A percentile compares a stretch with the other conserved stretches of the same genome.
Evolutionary conservation across 2,797 vertebrate species (phyloP).

Genomic region (Typhlichthys subterraneus): DNA sequence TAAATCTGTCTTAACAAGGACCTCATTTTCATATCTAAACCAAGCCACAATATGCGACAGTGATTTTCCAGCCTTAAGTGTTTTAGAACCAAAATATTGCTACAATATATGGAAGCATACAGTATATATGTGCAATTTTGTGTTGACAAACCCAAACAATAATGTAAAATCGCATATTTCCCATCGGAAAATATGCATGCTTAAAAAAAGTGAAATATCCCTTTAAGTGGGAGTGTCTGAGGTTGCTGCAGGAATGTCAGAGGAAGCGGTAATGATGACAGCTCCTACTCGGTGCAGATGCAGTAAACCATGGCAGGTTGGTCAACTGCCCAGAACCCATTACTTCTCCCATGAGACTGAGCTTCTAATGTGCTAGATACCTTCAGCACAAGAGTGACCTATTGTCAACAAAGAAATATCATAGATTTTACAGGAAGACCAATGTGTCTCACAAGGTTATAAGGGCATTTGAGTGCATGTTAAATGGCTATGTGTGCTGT

Average conservation of each 20-base stretch:
- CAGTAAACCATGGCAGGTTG: conserved; percentile 80
- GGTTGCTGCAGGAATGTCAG: conserved; percentile 75
- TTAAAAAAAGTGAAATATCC: conserved; percentile 74
- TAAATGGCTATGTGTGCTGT: conserved; percentile 24
- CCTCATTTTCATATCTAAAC: too few species aligned
- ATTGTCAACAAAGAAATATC: conserved; percentile 80
- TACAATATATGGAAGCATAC: too few species aligned
- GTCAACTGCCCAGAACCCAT: conserved; percentile 85
- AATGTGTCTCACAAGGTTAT: conserved; percentile 71
- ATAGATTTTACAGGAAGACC: conserved; percentile 71
- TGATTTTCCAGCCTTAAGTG: too few species aligned
- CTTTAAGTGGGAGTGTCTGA: conserved; percentile 72
- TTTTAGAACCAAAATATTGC: too few species aligned
- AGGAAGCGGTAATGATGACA: conserved; percentile 84
- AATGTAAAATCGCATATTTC: too few species aligned
- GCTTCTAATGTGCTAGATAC: conserved; percentile 82
- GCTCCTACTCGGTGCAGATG: conserved; percentile 82
- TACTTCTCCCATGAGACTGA: conserved; percentile 79
- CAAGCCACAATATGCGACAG: too few species aligned
- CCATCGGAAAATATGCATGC: conserved; percentile 32
- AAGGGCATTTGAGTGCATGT: conserved; percentile 42
- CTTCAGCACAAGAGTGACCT: conserved; percentile 78
- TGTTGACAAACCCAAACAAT: too few species aligned
- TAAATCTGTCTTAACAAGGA: too few species aligned
- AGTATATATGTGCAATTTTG: too few species aligned